Base-by-base conservation (phyloP, 1,140 invertebrate species). In the Acarapis woodi region DNA sequence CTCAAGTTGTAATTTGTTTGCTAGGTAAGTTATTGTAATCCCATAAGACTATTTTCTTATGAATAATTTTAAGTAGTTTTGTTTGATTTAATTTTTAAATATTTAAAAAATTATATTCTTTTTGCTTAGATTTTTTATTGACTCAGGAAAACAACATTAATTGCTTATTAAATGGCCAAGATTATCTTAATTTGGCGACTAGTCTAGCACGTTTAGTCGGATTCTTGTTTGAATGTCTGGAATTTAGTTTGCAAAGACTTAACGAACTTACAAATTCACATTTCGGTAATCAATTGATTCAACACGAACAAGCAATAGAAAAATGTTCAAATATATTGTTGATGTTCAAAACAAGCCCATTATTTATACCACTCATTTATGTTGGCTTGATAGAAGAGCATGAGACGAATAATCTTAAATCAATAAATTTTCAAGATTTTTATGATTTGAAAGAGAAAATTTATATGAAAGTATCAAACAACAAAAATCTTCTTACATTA, bases 1-100 rank as follows among this genome's bases (percentile, higher is more conserved):
- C 76, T 1, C 74, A 82, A 51, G 88, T 82, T 54, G 68, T 87
- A 23, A 59, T 71, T 2, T 75, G 75, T 43, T 56, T 90, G 3
- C 52, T 90, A 32, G 76, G 83, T 47, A 15, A 21, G 25, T 9
- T 28, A 14, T 9, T 9, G 14, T 14, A 28, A 28, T 28, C n/a
- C n/a, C n/a, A n/a, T n/a, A n/a, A n/a, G n/a, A n/a, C n/a, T n/a
- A n/a, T n/a, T n/a, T n/a, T n/a, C 75, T 88, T 43, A 55, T 87
- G 9, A 70, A 78, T 10, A 38, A 37, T 3, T 52, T 36, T 38
- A 31, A 41, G 32, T 29, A 1, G 10, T 4, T 21, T 32, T 5
- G 32, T 6, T 14, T 22, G 6, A 16, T 28, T 8, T 21, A n/a
- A n/a, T 24, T 35, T 39, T 35, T 41, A 2, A 32, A 4, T 20